Evolutionary conservation across 2,888 invertebrate species (phyloP), one percentile per base, ranked within the genome.

Genomic region (Polylopha cassiicola): DNA sequence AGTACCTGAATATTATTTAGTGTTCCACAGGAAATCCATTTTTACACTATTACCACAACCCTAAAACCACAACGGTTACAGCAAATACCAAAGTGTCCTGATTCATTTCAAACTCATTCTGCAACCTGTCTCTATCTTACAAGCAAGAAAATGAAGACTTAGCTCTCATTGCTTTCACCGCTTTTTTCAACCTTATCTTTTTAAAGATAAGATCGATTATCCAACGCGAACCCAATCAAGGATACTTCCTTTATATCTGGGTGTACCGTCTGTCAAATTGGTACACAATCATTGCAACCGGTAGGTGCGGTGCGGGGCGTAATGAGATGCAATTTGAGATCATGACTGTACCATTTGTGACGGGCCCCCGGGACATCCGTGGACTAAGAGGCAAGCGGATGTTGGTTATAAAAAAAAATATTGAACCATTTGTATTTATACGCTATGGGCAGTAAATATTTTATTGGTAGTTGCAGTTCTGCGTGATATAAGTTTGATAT

Each of bases 291-390:
- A 66, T 55, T 52, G 65, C 67, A 66, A 63, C 68, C 59, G 68
- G 63, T 71, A 60, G 64, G 65, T 67, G 65, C 66, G 55, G 61
- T 58, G 64, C 61, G 59, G 37, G 32, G 55, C 62, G 52, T 73
- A 79, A 79, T 77, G 71, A 75, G 73, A 58, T 69, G 72, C 73
- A 80, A 82, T 81, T 80, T 79, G 53, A 65, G 67, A 66, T 68
- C 73, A 74, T 72, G 76, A 69, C 73, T 76, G 74, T 70, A 70
- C 71, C 71, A 73, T 75, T 74, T 69, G 64, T 64, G 63, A 60
- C 64, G 56, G 53, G 71, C 76, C 75, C 73, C 61, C 58, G 51
- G 71, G 79, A 58, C 62, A 57, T 53, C 29, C 37, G 18, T 47
- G 57, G 53, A 31, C 2, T 42, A 58, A 67, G 60, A 38, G 9